phyloP scores from a whole-genome alignment of 2,888 invertebrate species.

The Aporophyla lueneburgensis region DNA sequence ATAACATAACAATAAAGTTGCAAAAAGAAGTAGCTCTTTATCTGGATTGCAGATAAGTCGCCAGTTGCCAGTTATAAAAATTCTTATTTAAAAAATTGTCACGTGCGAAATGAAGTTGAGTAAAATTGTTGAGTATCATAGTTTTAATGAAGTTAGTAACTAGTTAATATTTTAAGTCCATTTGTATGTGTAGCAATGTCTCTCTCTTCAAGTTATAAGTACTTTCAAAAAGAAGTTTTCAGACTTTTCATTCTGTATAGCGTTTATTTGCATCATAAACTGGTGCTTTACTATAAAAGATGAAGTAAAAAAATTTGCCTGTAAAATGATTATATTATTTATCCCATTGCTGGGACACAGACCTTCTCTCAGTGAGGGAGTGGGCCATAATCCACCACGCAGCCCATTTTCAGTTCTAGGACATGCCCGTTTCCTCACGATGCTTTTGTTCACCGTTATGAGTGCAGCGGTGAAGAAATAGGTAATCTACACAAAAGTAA shows the following conservation, averaged over 20 bases:
- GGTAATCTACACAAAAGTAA: no score
- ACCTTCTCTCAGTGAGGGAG: no score
- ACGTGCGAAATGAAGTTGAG: constrained; percentile 45
- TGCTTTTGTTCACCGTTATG: no score
- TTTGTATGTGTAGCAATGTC: constrained; percentile 34
- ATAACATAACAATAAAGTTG: constrained; percentile 3
- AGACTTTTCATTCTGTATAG: neutral
- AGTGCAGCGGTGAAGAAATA: no score
- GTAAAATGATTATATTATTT: no score
- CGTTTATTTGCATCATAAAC: neutral
- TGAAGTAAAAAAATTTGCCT: no score
- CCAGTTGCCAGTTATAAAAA: constrained; percentile 32
- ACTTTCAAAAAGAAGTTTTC: neutral
- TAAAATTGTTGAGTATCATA: constrained; percentile 51
- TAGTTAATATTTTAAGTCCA: constrained; percentile 30
- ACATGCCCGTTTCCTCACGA: no score
- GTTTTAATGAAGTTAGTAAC: constrained; percentile 52
- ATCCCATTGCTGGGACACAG: no score
- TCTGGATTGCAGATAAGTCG: constrained; percentile 15
- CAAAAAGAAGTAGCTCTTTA: constrained; percentile 29
- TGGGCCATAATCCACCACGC: no score
- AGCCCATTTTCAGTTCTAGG: no score
- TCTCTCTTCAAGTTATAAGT: neutral
- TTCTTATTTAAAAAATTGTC: constrained; percentile 50
- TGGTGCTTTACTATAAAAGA: neutral